Conservation (phyloP, 53 echinoderm and acorn worm genomes). For the Holothuria leucospilota region DNA sequence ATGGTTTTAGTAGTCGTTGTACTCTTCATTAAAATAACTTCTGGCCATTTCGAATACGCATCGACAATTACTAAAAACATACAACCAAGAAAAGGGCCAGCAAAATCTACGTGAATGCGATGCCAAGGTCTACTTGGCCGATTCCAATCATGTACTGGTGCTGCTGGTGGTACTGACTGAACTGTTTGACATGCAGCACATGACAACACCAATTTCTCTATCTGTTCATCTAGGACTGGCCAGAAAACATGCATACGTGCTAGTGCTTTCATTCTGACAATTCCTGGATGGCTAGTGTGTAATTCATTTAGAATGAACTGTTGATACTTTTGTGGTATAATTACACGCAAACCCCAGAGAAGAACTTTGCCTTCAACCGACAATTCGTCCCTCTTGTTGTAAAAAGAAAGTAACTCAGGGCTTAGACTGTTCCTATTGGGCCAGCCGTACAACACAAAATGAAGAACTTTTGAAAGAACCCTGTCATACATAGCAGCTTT, state of each 20-base stretch:
- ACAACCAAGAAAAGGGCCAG: conserved; percentile 61
- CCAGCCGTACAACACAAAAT: conserved; percentile 56
- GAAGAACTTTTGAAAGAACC: conserved; percentile 30
- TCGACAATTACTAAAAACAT: conserved; percentile 67
- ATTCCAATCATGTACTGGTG: conserved; percentile 65
- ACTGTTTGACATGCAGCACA: conserved; percentile 49
- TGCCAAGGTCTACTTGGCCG: conserved; percentile 67
- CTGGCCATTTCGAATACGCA: conserved; percentile 71
- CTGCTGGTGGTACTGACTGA: conserved; percentile 40
- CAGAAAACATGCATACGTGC: conserved; percentile 61
- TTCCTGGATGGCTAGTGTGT: conserved; percentile 61
- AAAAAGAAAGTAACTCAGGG: conserved; percentile 35
- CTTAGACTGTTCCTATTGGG: conserved; percentile 13
- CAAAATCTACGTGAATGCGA: conserved; percentile 72
- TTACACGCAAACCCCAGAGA: conserved; percentile 58
- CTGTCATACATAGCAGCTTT: not conserved
- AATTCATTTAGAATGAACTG: conserved; percentile 51
- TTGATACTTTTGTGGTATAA: conserved; percentile 58
- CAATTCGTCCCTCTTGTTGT: conserved; percentile 49
- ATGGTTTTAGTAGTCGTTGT: conserved; percentile 46
- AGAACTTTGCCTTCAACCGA: conserved; percentile 62
- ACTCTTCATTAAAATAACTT: conserved; percentile 58
- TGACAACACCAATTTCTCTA: conserved; percentile 36
- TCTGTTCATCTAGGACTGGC: conserved; percentile 62
- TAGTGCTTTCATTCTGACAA: conserved; percentile 55